Conservation (phyloP, 2,888 invertebrate genomes). For the Drosophila pseudotakahashii region DNA sequence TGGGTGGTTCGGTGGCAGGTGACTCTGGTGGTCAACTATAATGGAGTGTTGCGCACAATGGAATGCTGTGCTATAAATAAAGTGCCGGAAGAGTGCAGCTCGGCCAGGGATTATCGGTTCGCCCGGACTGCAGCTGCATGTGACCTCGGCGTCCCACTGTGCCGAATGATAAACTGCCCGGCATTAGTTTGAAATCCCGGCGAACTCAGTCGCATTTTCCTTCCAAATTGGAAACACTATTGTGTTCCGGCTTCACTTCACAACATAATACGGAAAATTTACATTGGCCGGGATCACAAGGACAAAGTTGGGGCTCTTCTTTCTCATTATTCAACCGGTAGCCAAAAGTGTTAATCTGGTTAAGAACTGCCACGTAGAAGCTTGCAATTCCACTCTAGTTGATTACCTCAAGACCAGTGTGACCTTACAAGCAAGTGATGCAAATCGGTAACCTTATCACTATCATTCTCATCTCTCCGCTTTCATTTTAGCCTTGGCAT, state of each 20-base stretch:
- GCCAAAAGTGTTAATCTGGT: no score
- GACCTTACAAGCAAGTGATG: neutral
- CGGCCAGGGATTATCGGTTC: constrained; percentile 8
- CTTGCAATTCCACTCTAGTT: neutral
- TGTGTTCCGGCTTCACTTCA: neutral
- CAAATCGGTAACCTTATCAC: no score
- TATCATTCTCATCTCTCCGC: neutral
- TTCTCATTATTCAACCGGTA: neutral
- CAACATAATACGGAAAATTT: neutral
- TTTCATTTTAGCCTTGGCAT: neutral
- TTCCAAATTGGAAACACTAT: constrained; percentile 24
- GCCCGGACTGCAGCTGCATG: constrained; percentile 6
- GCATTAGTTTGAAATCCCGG: constrained; percentile 23
- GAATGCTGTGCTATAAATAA: constrained; percentile 48
- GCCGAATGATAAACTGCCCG: constrained; percentile 22
- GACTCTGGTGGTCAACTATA: constrained; percentile 44
- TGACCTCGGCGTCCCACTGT: constrained; percentile 17
- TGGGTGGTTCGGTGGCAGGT: constrained; percentile 57
- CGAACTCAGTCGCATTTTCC: constrained; percentile 15
- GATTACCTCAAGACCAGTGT: neutral
- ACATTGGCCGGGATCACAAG: neutral
- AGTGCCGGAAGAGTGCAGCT: constrained; percentile 23
- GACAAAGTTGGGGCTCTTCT: no score
- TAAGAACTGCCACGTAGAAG: neutral
- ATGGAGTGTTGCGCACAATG: constrained; percentile 40